Evolutionary conservation across 53 echinoderm and acorn worm genomes (phyloP), one percentile per base, ranked within the genome.

Genomic region (Temnopleurus reevesii): DNA sequence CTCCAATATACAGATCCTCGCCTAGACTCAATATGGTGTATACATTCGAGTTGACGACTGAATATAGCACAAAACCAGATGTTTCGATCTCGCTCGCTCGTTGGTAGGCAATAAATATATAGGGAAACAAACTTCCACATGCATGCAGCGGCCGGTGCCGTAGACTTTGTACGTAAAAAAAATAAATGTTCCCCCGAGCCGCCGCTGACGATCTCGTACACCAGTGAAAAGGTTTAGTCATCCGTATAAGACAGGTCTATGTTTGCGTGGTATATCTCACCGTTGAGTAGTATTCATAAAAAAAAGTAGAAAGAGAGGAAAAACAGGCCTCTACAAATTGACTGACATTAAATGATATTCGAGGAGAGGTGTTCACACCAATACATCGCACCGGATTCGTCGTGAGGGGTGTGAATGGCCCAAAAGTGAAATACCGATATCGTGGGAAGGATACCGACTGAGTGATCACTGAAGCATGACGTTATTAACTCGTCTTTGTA

Each of bases 41-140:
- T 21, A n/a, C 71, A 71, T 71, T 36, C 6, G 41, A 41, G 36
- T 35, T 21, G 36, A 55, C 55, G 21, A 56, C 23, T 28, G 55
- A 4, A 83, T 5, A 59, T 13, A 56, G 83, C 36, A 83, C 83
- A 83, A 56, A 35, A 28, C 56, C 83, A 83, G 55, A 53, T 83
- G 83, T 55, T 18, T n/a, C 33, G n/a, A n/a, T n/a, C n/a, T n/a
- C n/a, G n/a, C n/a, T n/a, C n/a, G 30, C 55, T 53, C 19, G 53
- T 83, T 34, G 83, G 83, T 55, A 83, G 77, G 45, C 45, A 83
- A 55, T 27, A 56, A 27, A 83, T 8, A 51, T 15, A 49, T 29
- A 71, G 41, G 41, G 65, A 71, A 71, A 71, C 71, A 71, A 36
- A 71, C 71, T 71, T 41, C 41, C n/a, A n/a, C n/a, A n/a, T n/a